Conservation (phyloP, 2,797 vertebrate species). For the Nyctibius grandis region DNA sequence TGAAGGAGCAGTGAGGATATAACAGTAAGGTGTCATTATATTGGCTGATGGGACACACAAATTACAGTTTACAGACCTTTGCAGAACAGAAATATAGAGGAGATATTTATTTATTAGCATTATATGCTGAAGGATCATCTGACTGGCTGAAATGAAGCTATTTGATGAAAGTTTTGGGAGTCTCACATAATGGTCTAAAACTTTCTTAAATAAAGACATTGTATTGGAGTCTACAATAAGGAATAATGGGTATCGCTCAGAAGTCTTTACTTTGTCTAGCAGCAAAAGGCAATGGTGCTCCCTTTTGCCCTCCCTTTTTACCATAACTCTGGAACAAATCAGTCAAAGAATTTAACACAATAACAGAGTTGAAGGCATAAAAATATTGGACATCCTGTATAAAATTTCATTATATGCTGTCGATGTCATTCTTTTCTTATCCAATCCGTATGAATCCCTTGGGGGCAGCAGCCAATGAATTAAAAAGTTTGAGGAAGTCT, state of each 20-base stretch:
- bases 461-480: slow-evolving; percentile 41
- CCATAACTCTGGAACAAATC: slow-evolving; percentile 54
- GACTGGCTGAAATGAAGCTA: not conserved
- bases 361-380: slow-evolving; percentile 50
- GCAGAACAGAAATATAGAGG: not conserved
- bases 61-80: not conserved
- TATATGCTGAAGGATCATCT: not conserved
- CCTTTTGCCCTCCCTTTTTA: slow-evolving; percentile 59
- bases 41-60: not conserved
- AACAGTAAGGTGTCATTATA: not conserved
- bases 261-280: slow-evolving; percentile 53
- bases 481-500: slow-evolving; percentile 50
- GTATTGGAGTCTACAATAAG: slow-evolving; percentile 24
- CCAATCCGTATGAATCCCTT: slow-evolving; percentile 52
- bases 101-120: slow-evolving; percentile 33
- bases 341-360: slow-evolving; percentile 58
- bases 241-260: slow-evolving; percentile 49
- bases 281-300: slow-evolving; percentile 48
- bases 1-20: not conserved
- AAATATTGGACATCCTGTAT: slow-evolving; percentile 25
- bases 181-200: slow-evolving; percentile 40
- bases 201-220: slow-evolving; percentile 57
- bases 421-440: slow-evolving; percentile 56
- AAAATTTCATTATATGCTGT: slow-evolving; percentile 36
- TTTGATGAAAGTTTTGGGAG: slow-evolving; percentile 39